Percentiles rank a stretch among this genome's conserved stretches.
Conservation (phyloP, 2,113 vertebrate genomes). For the Furnarius figulus region DNA sequence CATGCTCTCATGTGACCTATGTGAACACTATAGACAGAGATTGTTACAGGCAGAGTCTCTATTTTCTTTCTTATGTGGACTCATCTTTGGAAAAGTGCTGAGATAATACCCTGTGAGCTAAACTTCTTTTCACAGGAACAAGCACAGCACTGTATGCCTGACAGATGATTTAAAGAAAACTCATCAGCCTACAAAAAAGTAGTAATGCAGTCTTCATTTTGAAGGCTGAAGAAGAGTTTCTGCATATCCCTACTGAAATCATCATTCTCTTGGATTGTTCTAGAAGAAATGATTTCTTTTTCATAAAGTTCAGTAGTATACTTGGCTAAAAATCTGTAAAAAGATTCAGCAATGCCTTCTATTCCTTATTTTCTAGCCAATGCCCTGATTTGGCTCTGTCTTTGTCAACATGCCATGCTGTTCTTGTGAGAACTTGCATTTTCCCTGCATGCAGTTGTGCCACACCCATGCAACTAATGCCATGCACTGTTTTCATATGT, state of each 20-base stretch:
- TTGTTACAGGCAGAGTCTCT: accelerated
- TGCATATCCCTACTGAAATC: not conserved
- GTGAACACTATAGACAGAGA: not conserved
- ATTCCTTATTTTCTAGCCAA: not conserved
- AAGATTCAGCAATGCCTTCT: not conserved
- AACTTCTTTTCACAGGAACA: not conserved
- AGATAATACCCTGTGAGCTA: not conserved
- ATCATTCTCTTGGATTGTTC: not conserved
- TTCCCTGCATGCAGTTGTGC: not conserved
- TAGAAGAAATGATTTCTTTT: not conserved
- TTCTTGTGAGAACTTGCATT: not conserved
- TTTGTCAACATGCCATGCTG: accelerated
- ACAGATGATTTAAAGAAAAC: not conserved
- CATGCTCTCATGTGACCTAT: not conserved
- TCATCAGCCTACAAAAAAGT: not conserved
- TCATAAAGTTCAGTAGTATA: not conserved
- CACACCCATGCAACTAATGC: not conserved
- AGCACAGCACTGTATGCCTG: not conserved
- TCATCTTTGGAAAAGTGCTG: not conserved
- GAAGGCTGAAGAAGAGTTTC: not conserved
- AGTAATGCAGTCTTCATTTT: not conserved
- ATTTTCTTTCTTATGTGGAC: not conserved
- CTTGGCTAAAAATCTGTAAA: not conserved
- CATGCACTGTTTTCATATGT: not conserved
- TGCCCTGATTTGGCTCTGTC: not conserved